These are phyloP conservation scores for Tetragnatha montana DNA, from an alignment of 2,888 invertebrate species.

Conservation along the genomic window DNA sequence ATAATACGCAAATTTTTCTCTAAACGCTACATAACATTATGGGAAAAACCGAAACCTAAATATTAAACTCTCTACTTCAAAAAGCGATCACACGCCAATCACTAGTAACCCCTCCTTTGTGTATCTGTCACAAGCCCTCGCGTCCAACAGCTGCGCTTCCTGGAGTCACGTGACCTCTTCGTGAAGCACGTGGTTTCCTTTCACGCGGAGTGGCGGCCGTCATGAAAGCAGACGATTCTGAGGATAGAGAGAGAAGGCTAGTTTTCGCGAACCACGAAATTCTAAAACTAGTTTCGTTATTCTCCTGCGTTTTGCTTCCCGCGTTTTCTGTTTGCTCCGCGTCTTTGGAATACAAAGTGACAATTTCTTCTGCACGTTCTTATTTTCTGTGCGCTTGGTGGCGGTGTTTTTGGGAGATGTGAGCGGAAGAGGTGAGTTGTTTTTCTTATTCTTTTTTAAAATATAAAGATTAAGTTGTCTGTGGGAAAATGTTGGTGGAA, in stretches of 20 bases:
- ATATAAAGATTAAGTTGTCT: too few species aligned
- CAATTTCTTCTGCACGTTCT: not conserved
- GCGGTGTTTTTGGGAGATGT: not conserved
- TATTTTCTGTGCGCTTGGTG: not conserved
- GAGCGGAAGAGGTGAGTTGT: not conserved
- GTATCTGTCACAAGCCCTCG: slow-evolving; percentile 22
- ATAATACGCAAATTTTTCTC: too few species aligned
- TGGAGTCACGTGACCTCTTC: slow-evolving; percentile 50
- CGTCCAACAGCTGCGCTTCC: slow-evolving; percentile 41
- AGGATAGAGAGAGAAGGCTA: not conserved
- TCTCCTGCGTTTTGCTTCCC: not conserved
- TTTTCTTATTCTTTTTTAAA: not conserved
- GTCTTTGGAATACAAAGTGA: not conserved
- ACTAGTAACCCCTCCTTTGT: not conserved
- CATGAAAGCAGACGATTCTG: slow-evolving; percentile 12
- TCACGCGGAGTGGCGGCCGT: not conserved
- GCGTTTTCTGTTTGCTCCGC: not conserved
- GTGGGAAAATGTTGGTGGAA: too few species aligned
- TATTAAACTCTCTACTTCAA: too few species aligned
- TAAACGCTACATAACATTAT: too few species aligned
- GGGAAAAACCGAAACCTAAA: too few species aligned
- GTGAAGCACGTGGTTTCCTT: slow-evolving; percentile 62
- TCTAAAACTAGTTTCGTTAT: not conserved
- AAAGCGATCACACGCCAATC: not conserved
- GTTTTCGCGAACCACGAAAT: not conserved